Evolutionary conservation across 2,888 invertebrate species (phyloP).

Genomic region (Drosophila parthenogenetica): DNA sequence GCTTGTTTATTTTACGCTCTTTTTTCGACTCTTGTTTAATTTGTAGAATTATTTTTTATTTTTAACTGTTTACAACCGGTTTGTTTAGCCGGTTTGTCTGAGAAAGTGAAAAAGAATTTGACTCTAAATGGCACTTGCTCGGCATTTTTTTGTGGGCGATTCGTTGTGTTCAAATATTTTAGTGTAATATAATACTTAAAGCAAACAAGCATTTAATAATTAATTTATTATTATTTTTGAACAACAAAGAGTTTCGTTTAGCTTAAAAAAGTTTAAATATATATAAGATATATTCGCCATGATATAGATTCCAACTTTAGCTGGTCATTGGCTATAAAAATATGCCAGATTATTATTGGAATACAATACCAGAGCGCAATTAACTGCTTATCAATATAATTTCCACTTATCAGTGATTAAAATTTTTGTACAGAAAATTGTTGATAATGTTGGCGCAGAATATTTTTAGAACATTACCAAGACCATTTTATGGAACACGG

Average conservation of each 20-base stretch:
- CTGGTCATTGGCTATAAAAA: neutral
- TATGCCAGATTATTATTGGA: neutral
- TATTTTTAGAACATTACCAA: conserved; percentile 34
- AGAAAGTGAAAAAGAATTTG: conserved; percentile 65
- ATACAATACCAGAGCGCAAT: conserved; percentile 1
- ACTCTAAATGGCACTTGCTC: conserved; percentile 23
- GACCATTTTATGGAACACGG: no score
- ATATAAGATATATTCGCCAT: no score
- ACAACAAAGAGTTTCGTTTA: no score
- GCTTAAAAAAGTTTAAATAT: no score
- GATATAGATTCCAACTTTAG: no score
- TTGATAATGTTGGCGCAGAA: conserved; percentile 26
- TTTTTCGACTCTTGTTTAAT: conserved; percentile 35
- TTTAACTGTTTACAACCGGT: conserved; percentile 36
- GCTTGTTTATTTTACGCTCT: neutral
- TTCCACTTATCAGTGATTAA: conserved; percentile 43
- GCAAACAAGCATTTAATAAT: neutral
- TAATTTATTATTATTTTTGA: neutral
- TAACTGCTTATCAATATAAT: conserved; percentile 36
- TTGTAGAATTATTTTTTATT: conserved; percentile 35
- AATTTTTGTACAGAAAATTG: conserved; percentile 14
- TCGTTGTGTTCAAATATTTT: neutral
- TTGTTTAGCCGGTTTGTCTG: conserved; percentile 52
- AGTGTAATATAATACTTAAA: neutral
- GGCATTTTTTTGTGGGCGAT: conserved; percentile 15